Percentiles rank a stretch among this genome's conserved stretches.
Conservation (phyloP, 1,140 invertebrate species). For the Aphelenchoides fujianensis region DNA sequence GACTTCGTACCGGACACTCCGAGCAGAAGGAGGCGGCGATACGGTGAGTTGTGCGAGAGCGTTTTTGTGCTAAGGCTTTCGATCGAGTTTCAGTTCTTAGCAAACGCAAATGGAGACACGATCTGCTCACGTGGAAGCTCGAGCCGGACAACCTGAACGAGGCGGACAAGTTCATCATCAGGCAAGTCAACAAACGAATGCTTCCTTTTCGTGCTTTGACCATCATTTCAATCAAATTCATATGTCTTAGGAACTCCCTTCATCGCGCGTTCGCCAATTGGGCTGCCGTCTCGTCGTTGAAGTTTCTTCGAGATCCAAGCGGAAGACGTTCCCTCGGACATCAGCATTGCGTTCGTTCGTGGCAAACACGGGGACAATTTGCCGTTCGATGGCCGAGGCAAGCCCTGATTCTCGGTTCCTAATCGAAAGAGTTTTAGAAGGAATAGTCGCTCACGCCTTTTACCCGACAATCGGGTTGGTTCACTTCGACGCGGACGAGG, state of each 20-base stretch:
- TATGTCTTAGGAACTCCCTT: slow-evolving; percentile 57
- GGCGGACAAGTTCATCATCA: slow-evolving; percentile 42
- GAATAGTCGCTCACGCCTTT: slow-evolving; percentile 59
- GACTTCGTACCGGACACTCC: neutral
- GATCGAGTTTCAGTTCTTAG: slow-evolving; percentile 42
- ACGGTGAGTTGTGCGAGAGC: slow-evolving; percentile 19
- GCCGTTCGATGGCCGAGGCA: slow-evolving; percentile 55
- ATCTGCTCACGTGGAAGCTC: slow-evolving; percentile 37
- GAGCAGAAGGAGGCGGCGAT: slow-evolving; percentile 1
- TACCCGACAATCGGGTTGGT: slow-evolving; percentile 57
- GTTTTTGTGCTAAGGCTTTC: neutral
- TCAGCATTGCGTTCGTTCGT: slow-evolving; percentile 45
- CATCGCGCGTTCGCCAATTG: slow-evolving; percentile 57
- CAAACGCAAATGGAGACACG: slow-evolving; percentile 37
- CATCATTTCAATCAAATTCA: slow-evolving; percentile 26
- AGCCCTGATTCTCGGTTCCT: slow-evolving; percentile 23
- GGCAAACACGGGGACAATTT: slow-evolving; percentile 55
- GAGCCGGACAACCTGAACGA: slow-evolving; percentile 34
- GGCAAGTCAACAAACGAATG: slow-evolving; percentile 35
- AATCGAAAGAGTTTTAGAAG: slow-evolving; percentile 44
- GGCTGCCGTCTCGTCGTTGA: slow-evolving; percentile 48
- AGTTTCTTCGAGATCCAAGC: slow-evolving; percentile 44
- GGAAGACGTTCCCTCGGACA: slow-evolving; percentile 24
- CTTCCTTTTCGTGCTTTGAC: too few species aligned
- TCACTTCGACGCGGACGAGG: slow-evolving; percentile 61